Percentiles rank a stretch among this genome's conserved stretches.
Conservation (phyloP, 2,797 vertebrate species). For the Anniella stebbinsi region DNA sequence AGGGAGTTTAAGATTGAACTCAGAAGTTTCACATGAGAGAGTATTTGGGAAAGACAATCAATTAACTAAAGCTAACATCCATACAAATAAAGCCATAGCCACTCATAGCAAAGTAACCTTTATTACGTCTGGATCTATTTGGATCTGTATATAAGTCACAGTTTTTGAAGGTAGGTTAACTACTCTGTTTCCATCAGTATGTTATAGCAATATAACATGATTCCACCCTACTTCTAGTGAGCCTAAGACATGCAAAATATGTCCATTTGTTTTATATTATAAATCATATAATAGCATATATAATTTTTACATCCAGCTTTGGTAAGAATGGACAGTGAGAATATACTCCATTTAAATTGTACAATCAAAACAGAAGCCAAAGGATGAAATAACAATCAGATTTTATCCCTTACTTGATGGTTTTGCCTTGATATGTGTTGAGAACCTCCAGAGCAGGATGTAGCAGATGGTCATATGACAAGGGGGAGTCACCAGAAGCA, state of each 20-base stretch:
- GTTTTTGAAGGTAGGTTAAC: background rate
- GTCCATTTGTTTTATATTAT: too few species aligned
- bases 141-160: constrained; percentile 3
- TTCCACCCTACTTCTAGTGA: background rate
- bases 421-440: background rate
- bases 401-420: background rate
- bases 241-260: background rate
- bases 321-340: background rate
- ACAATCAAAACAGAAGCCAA: background rate
- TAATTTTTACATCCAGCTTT: background rate
- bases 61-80: constrained; percentile 14
- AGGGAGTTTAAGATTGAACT: constrained; percentile 31
- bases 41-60: constrained; percentile 22
- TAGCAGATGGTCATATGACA: background rate
- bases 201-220: background rate
- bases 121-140: background rate
- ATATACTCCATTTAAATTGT: background rate
- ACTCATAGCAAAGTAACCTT: background rate
- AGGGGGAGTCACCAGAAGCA: background rate
- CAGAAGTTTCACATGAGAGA: constrained; percentile 30
- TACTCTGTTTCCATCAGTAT: background rate
- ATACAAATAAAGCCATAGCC: constrained; percentile 23
- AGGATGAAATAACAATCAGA: background rate
- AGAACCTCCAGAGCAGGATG: too few species aligned
- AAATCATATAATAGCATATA: background rate